phyloP scores from a whole-genome alignment of 2,797 vertebrate genomes.

The Clarias laeviceps region DNA sequence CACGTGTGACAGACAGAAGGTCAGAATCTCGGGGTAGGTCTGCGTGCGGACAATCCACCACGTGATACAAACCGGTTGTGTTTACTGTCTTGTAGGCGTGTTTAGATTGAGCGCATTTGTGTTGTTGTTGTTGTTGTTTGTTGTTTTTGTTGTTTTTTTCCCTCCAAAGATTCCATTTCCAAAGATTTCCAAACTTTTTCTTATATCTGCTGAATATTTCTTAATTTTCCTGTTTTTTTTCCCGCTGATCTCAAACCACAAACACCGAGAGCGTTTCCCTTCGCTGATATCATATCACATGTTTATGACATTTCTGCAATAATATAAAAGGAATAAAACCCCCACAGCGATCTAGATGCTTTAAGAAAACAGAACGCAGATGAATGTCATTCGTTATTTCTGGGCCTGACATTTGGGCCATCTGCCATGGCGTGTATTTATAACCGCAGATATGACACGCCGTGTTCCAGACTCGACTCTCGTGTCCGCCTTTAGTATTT shows the following conservation, averaged over 20 bases:
- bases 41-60: no score
- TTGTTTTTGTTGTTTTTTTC: not conserved
- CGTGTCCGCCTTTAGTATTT: not conserved
- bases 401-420: slow-evolving; percentile 30
- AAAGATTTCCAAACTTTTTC: not conserved
- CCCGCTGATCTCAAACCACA: not conserved
- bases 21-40: not conserved
- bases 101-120: not conserved
- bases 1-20: not conserved
- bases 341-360: not conserved
- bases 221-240: no score
- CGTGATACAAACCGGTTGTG: not conserved
- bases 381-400: slow-evolving; percentile 29
- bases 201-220: not conserved
- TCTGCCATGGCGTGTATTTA: slow-evolving; percentile 27
- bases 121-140: not conserved
- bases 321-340: not conserved
- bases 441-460: slow-evolving; percentile 3
- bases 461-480: not conserved
- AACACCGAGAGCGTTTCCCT: not conserved
- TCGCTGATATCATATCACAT: not conserved
- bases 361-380: not conserved
- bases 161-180: not conserved
- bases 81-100: not conserved
- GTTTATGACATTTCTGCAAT: not conserved